Evolutionary conservation across 2,888 invertebrate genomes (phyloP).

Genomic region (Acleris emargana): DNA sequence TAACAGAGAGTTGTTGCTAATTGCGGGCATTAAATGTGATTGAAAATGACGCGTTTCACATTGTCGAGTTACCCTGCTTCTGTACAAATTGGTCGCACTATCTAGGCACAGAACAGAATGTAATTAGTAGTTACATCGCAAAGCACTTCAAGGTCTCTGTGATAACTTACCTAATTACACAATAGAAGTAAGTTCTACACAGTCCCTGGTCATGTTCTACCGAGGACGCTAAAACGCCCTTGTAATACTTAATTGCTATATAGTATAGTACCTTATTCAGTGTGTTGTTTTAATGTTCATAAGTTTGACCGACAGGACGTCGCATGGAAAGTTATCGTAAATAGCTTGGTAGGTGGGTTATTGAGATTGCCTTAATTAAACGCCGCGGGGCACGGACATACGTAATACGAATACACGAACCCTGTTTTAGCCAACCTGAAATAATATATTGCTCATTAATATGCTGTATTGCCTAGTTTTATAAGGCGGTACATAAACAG

Average conservation of each 20-base stretch:
- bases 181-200: too few species aligned
- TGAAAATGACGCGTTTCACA: slow-evolving; percentile 7
- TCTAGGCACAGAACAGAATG: too few species aligned
- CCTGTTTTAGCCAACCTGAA: slow-evolving; percentile 29
- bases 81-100: too few species aligned
- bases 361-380: slow-evolving; percentile 28
- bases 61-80: too few species aligned
- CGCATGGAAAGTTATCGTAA: slow-evolving; percentile 29
- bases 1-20: slow-evolving; percentile 21
- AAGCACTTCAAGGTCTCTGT: too few species aligned
- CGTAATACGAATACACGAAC: slow-evolving; percentile 26
- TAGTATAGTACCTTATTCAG: background rate
- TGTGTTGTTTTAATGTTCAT: background rate
- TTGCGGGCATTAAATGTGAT: slow-evolving; percentile 8
- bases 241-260: background rate
- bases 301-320: slow-evolving; percentile 19
- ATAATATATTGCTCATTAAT: slow-evolving; percentile 8
- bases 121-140: too few species aligned
- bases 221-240: too few species aligned
- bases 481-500: slow-evolving; percentile 13
- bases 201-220: too few species aligned
- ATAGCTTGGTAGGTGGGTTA: slow-evolving; percentile 19
- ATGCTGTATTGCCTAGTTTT: slow-evolving; percentile 11
- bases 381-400: slow-evolving; percentile 18
- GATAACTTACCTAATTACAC: too few species aligned